Evolutionary conservation across 2,888 invertebrate genomes (phyloP).

Genomic region (Aspidiotus rigidus): DNA sequence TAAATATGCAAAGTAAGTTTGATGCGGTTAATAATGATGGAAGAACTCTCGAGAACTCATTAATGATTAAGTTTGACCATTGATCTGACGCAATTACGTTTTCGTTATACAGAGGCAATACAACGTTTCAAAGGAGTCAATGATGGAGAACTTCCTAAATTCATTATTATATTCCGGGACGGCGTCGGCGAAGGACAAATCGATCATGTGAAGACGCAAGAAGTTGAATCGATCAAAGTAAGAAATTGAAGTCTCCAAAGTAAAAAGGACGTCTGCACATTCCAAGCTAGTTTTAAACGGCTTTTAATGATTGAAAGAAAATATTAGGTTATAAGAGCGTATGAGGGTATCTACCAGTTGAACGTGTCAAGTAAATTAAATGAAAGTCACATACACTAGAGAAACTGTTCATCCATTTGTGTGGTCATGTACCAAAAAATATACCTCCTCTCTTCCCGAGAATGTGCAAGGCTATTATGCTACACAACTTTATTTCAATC

Average conservation of each 20-base stretch:
- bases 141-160: constrained; percentile 51
- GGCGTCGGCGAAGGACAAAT: constrained; percentile 92
- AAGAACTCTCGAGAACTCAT: background rate
- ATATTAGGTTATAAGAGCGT: too few species aligned
- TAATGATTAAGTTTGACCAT: background rate
- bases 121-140: constrained; percentile 48
- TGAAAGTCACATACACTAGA: too few species aligned
- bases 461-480: too few species aligned
- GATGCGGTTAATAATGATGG: background rate
- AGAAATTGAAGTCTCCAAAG: constrained; percentile 9
- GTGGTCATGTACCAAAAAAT: too few species aligned
- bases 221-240: constrained; percentile 52
- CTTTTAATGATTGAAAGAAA: too few species aligned
- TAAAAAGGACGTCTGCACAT: too few species aligned
- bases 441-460: too few species aligned
- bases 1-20: constrained; percentile 50
- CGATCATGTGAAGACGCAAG: constrained; percentile 63
- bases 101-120: constrained; percentile 44
- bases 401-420: too few species aligned
- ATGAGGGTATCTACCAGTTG: too few species aligned
- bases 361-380: too few species aligned
- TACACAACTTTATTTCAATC: too few species aligned
- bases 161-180: constrained; percentile 77
- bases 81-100: background rate
- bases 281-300: too few species aligned